Base-by-base conservation (phyloP, 2,888 invertebrate species). In the Barypeithes pellucidus region DNA sequence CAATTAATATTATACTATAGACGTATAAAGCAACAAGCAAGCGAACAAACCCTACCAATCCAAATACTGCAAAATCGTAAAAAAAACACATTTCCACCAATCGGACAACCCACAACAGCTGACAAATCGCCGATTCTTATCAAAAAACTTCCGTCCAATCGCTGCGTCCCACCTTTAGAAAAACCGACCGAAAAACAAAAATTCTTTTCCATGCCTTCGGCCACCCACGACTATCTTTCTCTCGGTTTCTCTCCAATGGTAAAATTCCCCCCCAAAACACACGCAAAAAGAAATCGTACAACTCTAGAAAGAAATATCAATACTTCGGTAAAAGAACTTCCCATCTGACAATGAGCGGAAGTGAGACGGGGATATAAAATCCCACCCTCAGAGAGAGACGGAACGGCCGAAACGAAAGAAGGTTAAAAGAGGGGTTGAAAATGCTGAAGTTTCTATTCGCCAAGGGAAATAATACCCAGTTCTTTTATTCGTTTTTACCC, bases 361-460 rank as follows among this genome's bases (percentile, higher is more conserved):
- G 45, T 0, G 68, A 62, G 69, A 62, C 8, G 54, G 63, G 8
- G 18, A 14, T 24, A n/a, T 4, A 24, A 14, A 47, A 61, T 36
- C 60, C 60, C 36, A 59, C 71, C 45, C 36, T 63, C 12, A 50
- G 67, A 71, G 54, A 18, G 71, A 63, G 67, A 67, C 16, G 29
- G 41, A 43, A 22, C 7, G 43, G 2, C 9, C 43, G 45, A 45
- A 7, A 60, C 73, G 73, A 75, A 76, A 76, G 71, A 73, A 76
- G 63, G 67, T 61, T 61, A 73, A 77, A 79, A 78, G 80, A 79
- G 81, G 80, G 79, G 79, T 75, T 72, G 78, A 76, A 78, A 79
- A 78, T 75, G 75, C 73, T 75, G 68, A 77, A 75, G 80, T 79
- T 79, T 79, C 80, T 79, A 81, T 81, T 81, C 81, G 81, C 78